Evolutionary conservation across 2,888 invertebrate genomes (phyloP).

Genomic region (Eupeodes latifasciatus): DNA sequence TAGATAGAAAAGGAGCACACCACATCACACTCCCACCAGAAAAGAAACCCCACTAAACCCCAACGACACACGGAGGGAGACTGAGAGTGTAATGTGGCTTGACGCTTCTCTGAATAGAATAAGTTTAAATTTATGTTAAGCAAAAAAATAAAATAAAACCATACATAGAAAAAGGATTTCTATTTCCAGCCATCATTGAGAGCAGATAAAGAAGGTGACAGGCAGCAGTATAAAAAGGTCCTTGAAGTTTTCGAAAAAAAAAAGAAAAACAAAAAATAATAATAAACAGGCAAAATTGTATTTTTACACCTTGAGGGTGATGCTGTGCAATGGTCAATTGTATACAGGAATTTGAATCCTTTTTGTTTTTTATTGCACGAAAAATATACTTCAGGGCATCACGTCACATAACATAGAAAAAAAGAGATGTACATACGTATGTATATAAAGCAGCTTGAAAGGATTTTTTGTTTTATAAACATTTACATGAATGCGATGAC

Average conservation of each 20-base stretch:
- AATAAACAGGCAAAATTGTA: conserved; percentile 3
- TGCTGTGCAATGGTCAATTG: conserved; percentile 69
- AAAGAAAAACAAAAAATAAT: conserved; percentile 4
- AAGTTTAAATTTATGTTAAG: conserved; percentile 69
- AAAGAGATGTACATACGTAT: background rate
- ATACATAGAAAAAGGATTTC: conserved; percentile 16
- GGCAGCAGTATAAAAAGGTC: conserved; percentile 28
- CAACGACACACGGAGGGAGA: conserved; percentile 30
- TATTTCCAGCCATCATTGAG: conserved; percentile 62
- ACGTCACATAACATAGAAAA: too few species aligned
- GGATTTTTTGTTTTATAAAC: conserved; percentile 48
- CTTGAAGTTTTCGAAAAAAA: conserved; percentile 42
- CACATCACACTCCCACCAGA: background rate
- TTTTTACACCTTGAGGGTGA: conserved; percentile 62
- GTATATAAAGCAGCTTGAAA: conserved; percentile 34
- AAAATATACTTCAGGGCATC: conserved; percentile 32
- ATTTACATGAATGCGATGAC: conserved; percentile 46
- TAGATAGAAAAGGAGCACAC: conserved; percentile 41
- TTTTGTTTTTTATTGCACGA: conserved; percentile 21
- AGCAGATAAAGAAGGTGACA: conserved; percentile 28
- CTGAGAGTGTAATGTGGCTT: conserved; percentile 60
- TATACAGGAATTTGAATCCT: conserved; percentile 47
- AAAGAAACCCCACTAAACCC: background rate
- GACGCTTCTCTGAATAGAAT: conserved; percentile 66
- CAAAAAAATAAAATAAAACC: conserved; percentile 22